These are phyloP conservation scores for Drosophila sp. DNA, from an alignment of 1,140 invertebrate species.

Conservation along the genomic window DNA sequence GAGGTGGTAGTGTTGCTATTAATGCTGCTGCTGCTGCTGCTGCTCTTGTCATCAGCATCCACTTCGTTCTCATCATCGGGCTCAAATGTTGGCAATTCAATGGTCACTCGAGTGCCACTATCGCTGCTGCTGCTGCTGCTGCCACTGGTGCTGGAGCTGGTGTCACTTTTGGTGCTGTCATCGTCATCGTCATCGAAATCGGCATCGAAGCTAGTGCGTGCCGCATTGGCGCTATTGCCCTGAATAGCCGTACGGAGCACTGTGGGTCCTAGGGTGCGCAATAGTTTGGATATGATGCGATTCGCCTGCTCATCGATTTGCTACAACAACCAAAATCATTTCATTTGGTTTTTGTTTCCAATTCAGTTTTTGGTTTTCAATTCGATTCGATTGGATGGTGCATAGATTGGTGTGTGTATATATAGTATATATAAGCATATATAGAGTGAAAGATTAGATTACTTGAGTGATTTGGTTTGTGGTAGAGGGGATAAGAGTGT, in stretches of 20 bases:
- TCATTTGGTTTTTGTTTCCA: conserved; percentile 28
- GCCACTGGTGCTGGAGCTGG: conserved; percentile 13
- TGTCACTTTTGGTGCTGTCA: conserved; percentile 38
- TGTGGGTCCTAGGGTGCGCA: conserved; percentile 87
- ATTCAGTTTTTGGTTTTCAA: conserved; percentile 29
- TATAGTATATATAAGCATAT: too few species aligned
- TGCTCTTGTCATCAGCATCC: conserved; percentile 52
- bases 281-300: conserved; percentile 87
- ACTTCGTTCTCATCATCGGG: conserved; percentile 82
- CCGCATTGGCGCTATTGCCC: conserved; percentile 72
- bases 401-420: conserved; percentile 9
- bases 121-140: conserved; percentile 59
- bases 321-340: conserved; percentile 84
- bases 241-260: conserved; percentile 84
- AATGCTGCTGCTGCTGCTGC: conserved; percentile 41
- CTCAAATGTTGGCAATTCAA: conserved; percentile 84
- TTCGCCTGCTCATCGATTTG: conserved; percentile 91
- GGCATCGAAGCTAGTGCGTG: conserved; percentile 76
- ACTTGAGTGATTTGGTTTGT: conserved; percentile 28
- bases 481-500: too few species aligned
- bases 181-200: conserved; percentile 80
- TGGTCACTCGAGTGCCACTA: conserved; percentile 77
- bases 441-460: conserved; percentile 41
- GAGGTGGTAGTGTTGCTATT: conserved; percentile 21
- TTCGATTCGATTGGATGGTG: conserved; percentile 25